A percentile compares a stretch with the other conserved stretches of the same genome.
Evolutionary conservation across 2,888 invertebrate species (phyloP).

Genomic region (Caenorhabditis sinica): DNA sequence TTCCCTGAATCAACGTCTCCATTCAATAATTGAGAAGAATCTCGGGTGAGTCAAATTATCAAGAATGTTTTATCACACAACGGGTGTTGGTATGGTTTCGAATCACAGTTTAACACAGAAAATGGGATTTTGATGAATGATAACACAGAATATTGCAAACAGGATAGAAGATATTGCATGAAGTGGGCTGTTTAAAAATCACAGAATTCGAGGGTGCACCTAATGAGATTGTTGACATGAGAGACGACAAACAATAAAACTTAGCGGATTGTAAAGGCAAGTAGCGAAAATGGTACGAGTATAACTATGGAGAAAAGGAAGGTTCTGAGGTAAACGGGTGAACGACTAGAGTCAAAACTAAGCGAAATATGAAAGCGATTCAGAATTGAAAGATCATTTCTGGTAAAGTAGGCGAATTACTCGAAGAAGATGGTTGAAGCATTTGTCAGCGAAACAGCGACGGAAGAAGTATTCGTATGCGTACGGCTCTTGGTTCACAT

Average conservation of each 20-base stretch:
- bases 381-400: conserved; percentile 21
- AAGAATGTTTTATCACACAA: conserved; percentile 25
- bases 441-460: conserved; percentile 62
- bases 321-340: conserved; percentile 53
- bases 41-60: conserved; percentile 59
- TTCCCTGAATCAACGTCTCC: conserved; percentile 66
- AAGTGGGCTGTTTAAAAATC: conserved; percentile 46
- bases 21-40: conserved; percentile 65
- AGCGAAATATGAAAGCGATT: conserved; percentile 10
- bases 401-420: conserved; percentile 71
- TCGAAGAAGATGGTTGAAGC: conserved; percentile 69
- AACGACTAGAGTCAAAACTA: conserved; percentile 59
- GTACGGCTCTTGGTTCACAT: conserved; percentile 67
- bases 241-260: conserved; percentile 54
- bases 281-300: conserved; percentile 8
- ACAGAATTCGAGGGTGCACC: conserved; percentile 47
- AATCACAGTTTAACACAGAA: conserved; percentile 51
- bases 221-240: conserved; percentile 64
- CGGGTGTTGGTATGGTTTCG: conserved; percentile 6
- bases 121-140: conserved; percentile 8
- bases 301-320: conserved; percentile 20
- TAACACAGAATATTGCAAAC: conserved; percentile 4
- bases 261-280: conserved; percentile 38
- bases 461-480: conserved; percentile 75
- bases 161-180: conserved; percentile 44